Evolutionary conservation across 2,888 invertebrate species (phyloP).

Genomic region (Drosophila anceps): DNA sequence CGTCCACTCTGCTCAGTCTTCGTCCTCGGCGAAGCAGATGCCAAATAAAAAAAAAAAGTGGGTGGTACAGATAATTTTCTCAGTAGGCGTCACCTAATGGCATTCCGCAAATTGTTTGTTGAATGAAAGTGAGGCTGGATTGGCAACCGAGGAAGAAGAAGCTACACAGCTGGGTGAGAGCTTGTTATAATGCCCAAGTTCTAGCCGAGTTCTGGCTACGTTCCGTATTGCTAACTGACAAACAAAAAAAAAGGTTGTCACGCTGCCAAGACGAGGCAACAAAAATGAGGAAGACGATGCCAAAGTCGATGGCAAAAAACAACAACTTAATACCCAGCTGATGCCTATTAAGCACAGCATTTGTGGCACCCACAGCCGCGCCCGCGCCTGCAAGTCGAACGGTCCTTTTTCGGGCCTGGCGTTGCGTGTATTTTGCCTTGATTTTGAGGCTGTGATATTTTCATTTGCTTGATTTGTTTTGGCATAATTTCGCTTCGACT

Average conservation of each 20-base stretch:
- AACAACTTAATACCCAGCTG: conserved; percentile 81
- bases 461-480: conserved; percentile 81
- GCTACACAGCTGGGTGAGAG: conserved; percentile 50
- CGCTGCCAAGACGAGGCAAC: conserved; percentile 63
- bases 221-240: conserved; percentile 8
- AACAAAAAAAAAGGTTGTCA: conserved; percentile 74
- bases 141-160: conserved; percentile 28
- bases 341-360: conserved; percentile 82
- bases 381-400: neutral
- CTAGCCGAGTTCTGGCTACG: conserved; percentile 37
- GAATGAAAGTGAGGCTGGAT: conserved; percentile 52
- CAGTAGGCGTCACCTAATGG: conserved; percentile 79
- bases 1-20: conserved; percentile 1
- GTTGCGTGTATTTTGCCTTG: conserved; percentile 67
- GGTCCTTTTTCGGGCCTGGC: conserved; percentile 9
- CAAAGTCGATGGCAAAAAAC: conserved; percentile 49
- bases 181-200: conserved; percentile 64
- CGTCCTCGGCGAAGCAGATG: neutral
- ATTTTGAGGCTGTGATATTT: conserved; percentile 78
- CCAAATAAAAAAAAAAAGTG: conserved; percentile 32
- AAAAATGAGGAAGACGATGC: conserved; percentile 36
- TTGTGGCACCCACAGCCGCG: conserved; percentile 61
- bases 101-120: conserved; percentile 80
- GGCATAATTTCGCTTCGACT: conserved; percentile 72
- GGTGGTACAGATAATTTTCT: conserved; percentile 71